phyloP scores from a whole-genome alignment of 2,797 vertebrate genomes.

The Hirundo rustica region DNA sequence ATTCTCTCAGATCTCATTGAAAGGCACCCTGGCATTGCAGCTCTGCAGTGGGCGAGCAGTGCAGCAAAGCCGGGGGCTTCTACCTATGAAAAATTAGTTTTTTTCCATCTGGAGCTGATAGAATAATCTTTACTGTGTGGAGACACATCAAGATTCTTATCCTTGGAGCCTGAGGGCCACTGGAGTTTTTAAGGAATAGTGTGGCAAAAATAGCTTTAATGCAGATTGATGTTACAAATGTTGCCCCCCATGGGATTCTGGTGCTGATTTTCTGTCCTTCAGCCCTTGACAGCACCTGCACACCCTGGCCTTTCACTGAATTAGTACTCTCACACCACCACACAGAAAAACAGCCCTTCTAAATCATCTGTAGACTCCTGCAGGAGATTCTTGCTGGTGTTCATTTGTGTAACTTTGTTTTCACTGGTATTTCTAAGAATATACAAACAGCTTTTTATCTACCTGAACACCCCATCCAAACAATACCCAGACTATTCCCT shows the following conservation, averaged over 20 bases:
- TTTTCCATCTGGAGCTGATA: not conserved
- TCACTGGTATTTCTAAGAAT: not conserved
- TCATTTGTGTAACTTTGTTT: not conserved
- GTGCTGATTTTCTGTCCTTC: not conserved
- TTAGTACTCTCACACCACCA: not conserved
- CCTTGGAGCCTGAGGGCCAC: not conserved
- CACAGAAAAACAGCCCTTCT: not conserved
- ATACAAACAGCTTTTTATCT: not conserved
- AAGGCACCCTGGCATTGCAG: not conserved
- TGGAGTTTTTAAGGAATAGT: not conserved
- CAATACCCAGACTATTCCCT: not conserved
- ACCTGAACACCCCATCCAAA: not conserved
- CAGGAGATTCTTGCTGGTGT: not conserved
- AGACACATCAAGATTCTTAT: not conserved
- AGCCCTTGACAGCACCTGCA: not conserved
- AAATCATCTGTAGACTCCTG: not conserved
- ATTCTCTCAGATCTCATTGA: not conserved
- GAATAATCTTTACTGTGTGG: not conserved
- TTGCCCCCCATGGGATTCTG: not conserved
- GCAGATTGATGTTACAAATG: not conserved
- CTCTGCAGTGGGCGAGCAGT: not conserved
- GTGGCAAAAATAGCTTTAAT: not conserved
- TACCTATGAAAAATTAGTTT: not conserved
- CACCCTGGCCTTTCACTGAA: not conserved
- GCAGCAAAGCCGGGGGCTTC: not conserved